A percentile compares a stretch with the other conserved stretches of the same genome.
Evolutionary conservation across 1,140 invertebrate genomes (phyloP).

Genomic region (Drosophila pectinifera): DNA sequence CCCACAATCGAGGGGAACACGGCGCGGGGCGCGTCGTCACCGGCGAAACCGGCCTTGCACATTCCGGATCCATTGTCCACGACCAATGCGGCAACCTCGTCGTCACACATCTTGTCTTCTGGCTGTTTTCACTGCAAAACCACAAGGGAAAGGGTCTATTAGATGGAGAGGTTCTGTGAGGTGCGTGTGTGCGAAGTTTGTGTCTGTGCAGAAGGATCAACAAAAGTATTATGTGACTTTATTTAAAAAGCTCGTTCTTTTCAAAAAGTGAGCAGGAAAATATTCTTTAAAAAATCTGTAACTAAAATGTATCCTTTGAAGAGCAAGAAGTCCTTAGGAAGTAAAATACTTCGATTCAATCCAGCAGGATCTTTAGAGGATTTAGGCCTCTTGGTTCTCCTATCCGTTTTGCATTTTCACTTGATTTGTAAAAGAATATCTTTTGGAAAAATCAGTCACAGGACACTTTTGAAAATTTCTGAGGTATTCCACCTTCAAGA

Average conservation of each 20-base stretch:
- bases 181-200: not conserved
- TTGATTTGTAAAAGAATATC: too few species aligned
- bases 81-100: constrained; percentile 95
- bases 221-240: constrained; percentile 10
- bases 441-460: not conserved
- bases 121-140: constrained; percentile 63
- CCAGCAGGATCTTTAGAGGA: not conserved
- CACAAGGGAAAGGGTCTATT: constrained; percentile 1
- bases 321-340: too few species aligned
- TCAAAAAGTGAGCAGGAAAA: not conserved
- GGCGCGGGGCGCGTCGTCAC: constrained; percentile 97
- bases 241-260: constrained; percentile 4
- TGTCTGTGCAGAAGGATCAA: not conserved
- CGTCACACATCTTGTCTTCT: constrained; percentile 92
- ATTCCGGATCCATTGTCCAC: constrained; percentile 97
- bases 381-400: too few species aligned
- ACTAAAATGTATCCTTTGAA: not conserved
- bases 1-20: constrained; percentile 98
- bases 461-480: not conserved
- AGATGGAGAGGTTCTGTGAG: constrained; percentile 11
- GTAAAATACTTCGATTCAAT: not conserved
- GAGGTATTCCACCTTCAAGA: not conserved
- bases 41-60: constrained; percentile 98
- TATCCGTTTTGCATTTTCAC: not conserved
- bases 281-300: not conserved